Evolutionary conservation across 2,888 invertebrate genomes (phyloP), one percentile per base, ranked within the genome.

Genomic region (Mimas tiliae): DNA sequence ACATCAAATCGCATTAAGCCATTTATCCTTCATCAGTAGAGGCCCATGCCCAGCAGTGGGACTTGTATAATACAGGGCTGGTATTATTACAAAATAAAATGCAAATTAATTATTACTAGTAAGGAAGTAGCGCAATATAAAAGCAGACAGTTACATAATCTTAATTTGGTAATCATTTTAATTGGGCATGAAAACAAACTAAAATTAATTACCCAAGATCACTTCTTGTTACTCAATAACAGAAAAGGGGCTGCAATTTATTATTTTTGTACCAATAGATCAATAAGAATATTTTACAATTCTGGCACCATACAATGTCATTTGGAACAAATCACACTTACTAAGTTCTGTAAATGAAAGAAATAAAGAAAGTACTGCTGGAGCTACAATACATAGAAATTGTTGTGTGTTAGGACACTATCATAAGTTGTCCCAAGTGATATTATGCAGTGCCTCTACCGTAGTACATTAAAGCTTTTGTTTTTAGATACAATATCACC

Each of bases 111-210:
- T 27, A 12, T 52, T 12, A 14, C 4, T 11, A 9, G 27, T 51
- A 21, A 33, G 19, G 6, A 52, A 14, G 11, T 27, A 27, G 14
- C 6, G 4, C 14, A 52, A 62, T n/a, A 50, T 6, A 38, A 38
- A 63, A 19, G 16, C 34, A 16, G 34, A 19, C 63, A 64, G 34
- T 64, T 51, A 51, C 16, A 33, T 51, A 64, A 64, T 64, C 7
- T 64, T 50, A 38, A 19, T 58, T 58, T 12, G 12, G 42, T 58
- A 58, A 58, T 58, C 19, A 58, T 42, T 58, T 42, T 58, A 58
- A 58, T 58, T 58, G 34, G 19, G 38, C 58, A 58, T 55, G 55
- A 55, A 38, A 58, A 58, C 19, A 58, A 58, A 42, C 34, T 4
- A 6, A 19, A 58, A 19, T 12, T 16, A n/a, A 42, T 58, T 58